Evolutionary conservation across 2,797 vertebrate genomes (phyloP), one percentile per base, ranked within the genome.

Genomic region (Gephyroberyx darwinii): DNA sequence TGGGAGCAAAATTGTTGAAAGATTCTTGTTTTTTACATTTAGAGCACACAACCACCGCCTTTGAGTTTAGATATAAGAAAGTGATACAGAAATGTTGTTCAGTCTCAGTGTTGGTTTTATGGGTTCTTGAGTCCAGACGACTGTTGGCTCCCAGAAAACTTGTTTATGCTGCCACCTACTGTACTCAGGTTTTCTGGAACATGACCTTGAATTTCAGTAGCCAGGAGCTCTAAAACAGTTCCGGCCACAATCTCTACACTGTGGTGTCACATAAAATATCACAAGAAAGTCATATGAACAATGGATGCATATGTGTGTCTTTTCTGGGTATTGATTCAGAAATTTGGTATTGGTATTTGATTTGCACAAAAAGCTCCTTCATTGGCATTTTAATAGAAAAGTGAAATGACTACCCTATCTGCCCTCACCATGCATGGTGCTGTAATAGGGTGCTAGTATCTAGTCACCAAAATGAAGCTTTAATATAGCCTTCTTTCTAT

Each of bases 141-240:
- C 35, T 72, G 61, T 68, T 9, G 65, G 48, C 19, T 71, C 59
- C 78, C 63, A 80, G 22, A 78, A 74, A 81, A 68, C 66, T 78
- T 90, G 85, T 90, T 89, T 86, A 86, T 90, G 84, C 89, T 93
- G 89, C 92, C 91, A 91, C 81, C 90, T 94, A 86, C 91, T 92
- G 92, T 85, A 87, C 84, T 81, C 72, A 80, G 48, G 37, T 71
- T 65, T 77, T 48, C 58, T 73, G 54, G 70, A 81, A 58, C 65
- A 92, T 93, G 82, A 94, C 59, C 69, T 79, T 81, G 93, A 84
- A 90, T 94, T 71, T 84, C 51, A 77, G 56, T 51, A 77, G 43
- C 55, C 67, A 84, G 19, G 35, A 33, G 59, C 75, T 80, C 52
- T 52, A 51, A 74, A 74, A 61, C 61, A 48, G 51, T 20, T 62